A percentile compares a stretch with the other conserved stretches of the same genome.
Evolutionary conservation across 1,140 invertebrate species (phyloP).

Genomic region (Atta texana): DNA sequence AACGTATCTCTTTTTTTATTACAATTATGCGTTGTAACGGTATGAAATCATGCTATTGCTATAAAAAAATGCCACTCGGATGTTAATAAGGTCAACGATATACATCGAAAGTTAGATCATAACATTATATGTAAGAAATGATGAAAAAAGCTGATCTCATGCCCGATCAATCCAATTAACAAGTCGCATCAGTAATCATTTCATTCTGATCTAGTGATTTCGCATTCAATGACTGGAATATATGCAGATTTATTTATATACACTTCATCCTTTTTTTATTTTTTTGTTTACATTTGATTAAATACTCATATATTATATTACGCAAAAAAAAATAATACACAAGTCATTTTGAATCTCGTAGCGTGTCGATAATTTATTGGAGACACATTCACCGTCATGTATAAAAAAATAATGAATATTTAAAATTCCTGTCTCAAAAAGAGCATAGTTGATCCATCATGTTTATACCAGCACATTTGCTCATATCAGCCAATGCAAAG

Average conservation of each 20-base stretch:
- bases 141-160: slow-evolving; percentile 57
- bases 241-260: not conserved
- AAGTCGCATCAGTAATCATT: slow-evolving; percentile 27
- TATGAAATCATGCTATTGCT: not conserved
- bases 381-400: slow-evolving; percentile 31
- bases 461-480: slow-evolving; percentile 1
- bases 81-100: slow-evolving; percentile 41
- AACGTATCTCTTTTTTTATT: not conserved
- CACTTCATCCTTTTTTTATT: not conserved
- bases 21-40: slow-evolving; percentile 3
- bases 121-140: slow-evolving; percentile 38
- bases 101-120: slow-evolving; percentile 40
- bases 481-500: not conserved
- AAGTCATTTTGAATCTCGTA: not conserved
- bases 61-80: slow-evolving; percentile 4
- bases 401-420: slow-evolving; percentile 18
- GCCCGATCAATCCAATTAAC: slow-evolving; percentile 29
- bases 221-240: not conserved
- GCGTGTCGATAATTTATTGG: not conserved
- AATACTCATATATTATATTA: not conserved
- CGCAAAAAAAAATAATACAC: not conserved
- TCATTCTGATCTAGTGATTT: not conserved
- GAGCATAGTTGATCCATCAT: slow-evolving; percentile 45
- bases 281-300: not conserved
- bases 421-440: slow-evolving; percentile 10